Evolutionary conservation across 2,113 vertebrate genomes (phyloP).

Genomic region (Cinclus mexicanus): DNA sequence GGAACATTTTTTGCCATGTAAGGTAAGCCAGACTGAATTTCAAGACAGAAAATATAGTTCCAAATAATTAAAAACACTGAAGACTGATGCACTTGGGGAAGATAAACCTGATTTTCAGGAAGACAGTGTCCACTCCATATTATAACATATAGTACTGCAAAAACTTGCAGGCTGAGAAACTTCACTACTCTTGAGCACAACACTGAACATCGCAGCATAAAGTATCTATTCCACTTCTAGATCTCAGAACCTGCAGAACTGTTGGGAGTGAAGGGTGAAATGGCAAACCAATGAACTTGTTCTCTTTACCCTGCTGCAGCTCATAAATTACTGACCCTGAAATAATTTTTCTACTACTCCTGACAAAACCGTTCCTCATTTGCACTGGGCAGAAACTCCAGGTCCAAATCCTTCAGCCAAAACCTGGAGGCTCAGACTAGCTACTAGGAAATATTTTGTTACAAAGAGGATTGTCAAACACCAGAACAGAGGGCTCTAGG

Average conservation of each 20-base stretch:
- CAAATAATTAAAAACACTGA: background rate
- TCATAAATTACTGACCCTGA: background rate
- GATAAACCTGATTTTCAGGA: background rate
- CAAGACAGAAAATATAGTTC: background rate
- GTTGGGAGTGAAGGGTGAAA: background rate
- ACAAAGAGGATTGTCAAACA: background rate
- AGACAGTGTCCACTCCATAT: background rate
- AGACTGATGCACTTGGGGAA: background rate
- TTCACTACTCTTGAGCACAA: no score
- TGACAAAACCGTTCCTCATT: background rate
- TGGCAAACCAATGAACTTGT: background rate
- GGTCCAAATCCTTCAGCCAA: background rate
- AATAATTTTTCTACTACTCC: background rate
- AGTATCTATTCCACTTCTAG: background rate
- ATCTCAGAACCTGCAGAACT: background rate
- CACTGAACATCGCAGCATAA: rapidly evolving
- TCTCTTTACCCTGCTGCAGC: background rate
- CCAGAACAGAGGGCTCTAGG: background rate
- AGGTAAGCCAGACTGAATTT: background rate
- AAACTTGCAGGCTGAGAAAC: background rate
- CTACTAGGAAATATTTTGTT: background rate
- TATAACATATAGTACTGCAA: background rate
- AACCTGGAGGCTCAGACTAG: background rate
- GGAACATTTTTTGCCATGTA: background rate
- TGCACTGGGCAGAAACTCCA: background rate